Base-by-base conservation (phyloP, 2,113 vertebrate genomes). In the Bufo gargarizans region DNA sequence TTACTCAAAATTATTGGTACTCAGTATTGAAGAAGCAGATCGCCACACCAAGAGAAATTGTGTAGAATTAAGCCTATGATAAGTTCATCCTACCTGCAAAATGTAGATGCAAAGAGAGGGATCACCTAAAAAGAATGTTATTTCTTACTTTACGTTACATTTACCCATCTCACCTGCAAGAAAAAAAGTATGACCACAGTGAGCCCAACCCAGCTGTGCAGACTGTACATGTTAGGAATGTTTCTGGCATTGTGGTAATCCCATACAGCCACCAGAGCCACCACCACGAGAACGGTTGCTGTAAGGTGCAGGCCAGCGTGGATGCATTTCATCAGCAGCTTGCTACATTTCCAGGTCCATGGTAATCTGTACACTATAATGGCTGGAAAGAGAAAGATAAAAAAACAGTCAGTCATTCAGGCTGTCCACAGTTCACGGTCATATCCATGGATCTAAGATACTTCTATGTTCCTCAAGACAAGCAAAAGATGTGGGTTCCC, bases 161-260 rank as follows among this genome's bases (percentile, higher is more conserved):
- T 33, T 33, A 33, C 33, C 33, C 33, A 33, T 84, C 94, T 94
- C 89, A 99, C 98, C 97, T 99, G 97, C 16, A 96, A 84, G 77
- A 92, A 5, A 47, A 96, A 98, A 53, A 97, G 90, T 87, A 97
- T 92, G 83, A 98, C 92, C 33, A 91, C 96, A 12, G 61, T n/a
- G 90, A 99, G 91, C 20, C 98, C 98, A 89, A 99, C 89, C 98
- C 98, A 99, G 94, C 98, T 99, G 94, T 99, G 98, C 84, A 99
- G 93, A 89, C 97, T 99, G 94, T 99, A 99, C 97, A 99, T 97
- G 91, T 99, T 97, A 86, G 97, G 95, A 89, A 97, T 97, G 0
- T 90, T 93, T 14, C n/a, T 77, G 86, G 86, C 77, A 74, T 97
- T 97, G 93, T 98, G 98, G 92, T 91, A 97, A 3, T 99, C 97